Conservation (phyloP, 2,113 vertebrate genomes). For the Chauna torquata region DNA sequence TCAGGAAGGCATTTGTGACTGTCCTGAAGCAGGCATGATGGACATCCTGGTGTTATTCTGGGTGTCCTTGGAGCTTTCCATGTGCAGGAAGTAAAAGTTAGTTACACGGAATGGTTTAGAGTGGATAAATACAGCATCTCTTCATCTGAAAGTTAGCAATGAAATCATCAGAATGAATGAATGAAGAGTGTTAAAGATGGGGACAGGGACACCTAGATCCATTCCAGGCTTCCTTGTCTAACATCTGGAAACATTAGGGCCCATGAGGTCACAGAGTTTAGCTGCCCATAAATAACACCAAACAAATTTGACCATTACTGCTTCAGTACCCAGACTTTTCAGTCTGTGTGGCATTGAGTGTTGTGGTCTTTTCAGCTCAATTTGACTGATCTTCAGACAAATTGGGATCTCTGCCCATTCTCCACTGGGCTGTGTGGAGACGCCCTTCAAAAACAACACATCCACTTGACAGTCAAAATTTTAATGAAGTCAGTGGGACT, state of each 20-base stretch:
- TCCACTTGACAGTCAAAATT: not conserved
- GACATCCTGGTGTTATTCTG: not conserved
- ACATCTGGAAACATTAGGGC: not conserved
- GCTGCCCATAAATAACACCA: not conserved
- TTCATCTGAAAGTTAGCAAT: not conserved
- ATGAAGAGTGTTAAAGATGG: not conserved
- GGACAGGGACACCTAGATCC: not conserved
- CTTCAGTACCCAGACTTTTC: not conserved
- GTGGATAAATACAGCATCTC: not conserved
- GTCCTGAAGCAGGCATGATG: not conserved
- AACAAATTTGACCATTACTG: not conserved
- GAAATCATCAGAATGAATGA: not conserved
- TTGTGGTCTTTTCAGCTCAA: not conserved
- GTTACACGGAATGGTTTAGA: not conserved
- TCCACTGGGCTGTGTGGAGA: not conserved
- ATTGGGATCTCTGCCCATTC: not conserved
- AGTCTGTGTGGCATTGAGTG: not conserved
- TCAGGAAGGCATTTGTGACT: not conserved
- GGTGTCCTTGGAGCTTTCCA: not conserved
- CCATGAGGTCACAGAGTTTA: not conserved
- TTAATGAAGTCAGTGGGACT: not conserved
- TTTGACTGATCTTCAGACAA: not conserved
- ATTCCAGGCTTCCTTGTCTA: not conserved
- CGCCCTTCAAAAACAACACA: not conserved
- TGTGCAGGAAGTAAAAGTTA: not conserved